Conservation (phyloP, 2,888 invertebrate genomes). For the Acrobasis consociella region DNA sequence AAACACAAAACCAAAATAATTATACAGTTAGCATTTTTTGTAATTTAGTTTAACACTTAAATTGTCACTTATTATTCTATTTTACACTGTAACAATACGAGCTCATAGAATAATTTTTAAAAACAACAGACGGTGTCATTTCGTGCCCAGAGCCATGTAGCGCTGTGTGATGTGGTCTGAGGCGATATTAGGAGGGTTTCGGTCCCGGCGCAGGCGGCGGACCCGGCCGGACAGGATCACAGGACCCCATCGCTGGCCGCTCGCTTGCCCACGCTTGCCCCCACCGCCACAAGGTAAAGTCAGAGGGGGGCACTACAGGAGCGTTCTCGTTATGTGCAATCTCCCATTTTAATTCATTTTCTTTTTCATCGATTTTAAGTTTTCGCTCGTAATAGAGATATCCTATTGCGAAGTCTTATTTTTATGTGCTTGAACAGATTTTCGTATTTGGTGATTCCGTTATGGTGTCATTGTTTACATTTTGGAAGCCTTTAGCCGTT, state of each 20-base stretch:
- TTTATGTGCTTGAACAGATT: slow-evolving; percentile 45
- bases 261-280: slow-evolving; percentile 42
- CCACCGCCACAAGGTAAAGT: slow-evolving; percentile 66
- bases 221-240: too few species aligned
- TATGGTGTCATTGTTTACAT: slow-evolving; percentile 63
- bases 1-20: slow-evolving; percentile 43
- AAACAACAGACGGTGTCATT: slow-evolving; percentile 81
- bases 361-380: slow-evolving; percentile 52
- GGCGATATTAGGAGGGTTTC: slow-evolving; percentile 72
- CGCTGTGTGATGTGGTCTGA: slow-evolving; percentile 79
- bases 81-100: slow-evolving; percentile 48
- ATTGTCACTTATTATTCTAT: slow-evolving; percentile 39
- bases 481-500: slow-evolving; percentile 2
- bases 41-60: slow-evolving; percentile 41
- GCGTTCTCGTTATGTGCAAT: slow-evolving; percentile 70
- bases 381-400: slow-evolving; percentile 43
- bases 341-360: slow-evolving; percentile 65
- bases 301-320: slow-evolving; percentile 72
- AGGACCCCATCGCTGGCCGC: slow-evolving; percentile 23
- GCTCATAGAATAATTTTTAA: slow-evolving; percentile 78
- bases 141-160: slow-evolving; percentile 77
- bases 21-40: slow-evolving; percentile 38
- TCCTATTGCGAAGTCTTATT: slow-evolving; percentile 22
- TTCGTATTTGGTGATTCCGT: slow-evolving; percentile 59
- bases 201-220: slow-evolving; percentile 47